Conservation (phyloP, 2,113 vertebrate genomes). For the Australoheros scitulus region DNA sequence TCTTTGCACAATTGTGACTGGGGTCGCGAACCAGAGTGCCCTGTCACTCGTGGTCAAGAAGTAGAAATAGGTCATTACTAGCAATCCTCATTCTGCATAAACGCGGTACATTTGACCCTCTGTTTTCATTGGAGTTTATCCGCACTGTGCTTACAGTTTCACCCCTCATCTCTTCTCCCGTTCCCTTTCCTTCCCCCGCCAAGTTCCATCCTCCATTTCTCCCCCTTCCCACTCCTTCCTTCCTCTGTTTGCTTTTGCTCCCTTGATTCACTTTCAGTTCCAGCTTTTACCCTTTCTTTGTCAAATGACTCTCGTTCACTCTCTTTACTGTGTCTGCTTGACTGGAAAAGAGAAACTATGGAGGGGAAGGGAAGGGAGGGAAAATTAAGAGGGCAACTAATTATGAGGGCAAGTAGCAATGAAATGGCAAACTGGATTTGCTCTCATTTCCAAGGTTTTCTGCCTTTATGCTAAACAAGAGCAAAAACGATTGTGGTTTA, state of each 20-base stretch:
- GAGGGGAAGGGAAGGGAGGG: constrained; percentile 9
- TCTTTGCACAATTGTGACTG: background rate
- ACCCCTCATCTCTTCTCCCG: constrained; percentile 35
- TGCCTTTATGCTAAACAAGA: constrained; percentile 4
- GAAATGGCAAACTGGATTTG: constrained; percentile 29
- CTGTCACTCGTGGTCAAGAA: constrained; percentile 41
- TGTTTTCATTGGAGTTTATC: constrained; percentile 72
- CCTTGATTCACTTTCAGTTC: constrained; percentile 74
- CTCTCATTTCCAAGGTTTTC: background rate
- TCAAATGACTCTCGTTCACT: constrained; percentile 54
- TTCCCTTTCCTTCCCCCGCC: constrained; percentile 53
- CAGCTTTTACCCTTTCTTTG: constrained; percentile 69
- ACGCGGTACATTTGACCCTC: constrained; percentile 66
- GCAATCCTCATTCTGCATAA: constrained; percentile 37
- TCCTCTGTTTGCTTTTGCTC: constrained; percentile 79
- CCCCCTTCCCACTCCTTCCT: constrained; percentile 75
- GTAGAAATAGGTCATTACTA: constrained; percentile 52
- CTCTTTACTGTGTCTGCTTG: constrained; percentile 54
- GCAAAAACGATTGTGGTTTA: background rate
- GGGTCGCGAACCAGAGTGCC: constrained; percentile 31
- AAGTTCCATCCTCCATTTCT: constrained; percentile 66
- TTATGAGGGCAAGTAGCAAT: constrained; percentile 31
- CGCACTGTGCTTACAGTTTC: constrained; percentile 35
- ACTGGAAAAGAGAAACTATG: constrained; percentile 41
- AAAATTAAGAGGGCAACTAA: background rate